Evolutionary conservation across 2,113 vertebrate genomes (phyloP).

Genomic region (Telmatochromis sp.): DNA sequence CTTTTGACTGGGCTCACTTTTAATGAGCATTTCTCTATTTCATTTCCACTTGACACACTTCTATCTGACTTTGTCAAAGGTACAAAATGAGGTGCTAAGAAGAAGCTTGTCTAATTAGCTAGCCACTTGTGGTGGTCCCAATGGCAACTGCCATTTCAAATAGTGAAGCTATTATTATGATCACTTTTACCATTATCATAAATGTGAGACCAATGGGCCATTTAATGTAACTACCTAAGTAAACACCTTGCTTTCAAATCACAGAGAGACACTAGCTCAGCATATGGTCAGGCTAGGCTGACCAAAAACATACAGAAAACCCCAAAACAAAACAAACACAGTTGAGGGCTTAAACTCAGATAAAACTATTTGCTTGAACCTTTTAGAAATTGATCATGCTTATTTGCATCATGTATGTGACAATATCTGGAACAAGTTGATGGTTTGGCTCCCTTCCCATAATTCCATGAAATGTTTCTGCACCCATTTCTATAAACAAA

Average conservation of each 20-base stretch:
- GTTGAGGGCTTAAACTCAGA: not conserved
- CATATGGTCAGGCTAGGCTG: not conserved
- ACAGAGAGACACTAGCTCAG: not conserved
- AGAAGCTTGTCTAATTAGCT: conserved; percentile 50
- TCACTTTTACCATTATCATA: conserved; percentile 15
- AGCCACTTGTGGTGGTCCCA: conserved; percentile 25
- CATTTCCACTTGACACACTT: conserved; percentile 41
- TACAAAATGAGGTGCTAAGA: conserved; percentile 36
- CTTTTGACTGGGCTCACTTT: conserved; percentile 37
- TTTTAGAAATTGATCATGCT: not conserved
- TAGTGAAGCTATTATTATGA: conserved; percentile 23
- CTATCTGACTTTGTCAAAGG: conserved; percentile 37
- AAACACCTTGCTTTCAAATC: conserved; percentile 10
- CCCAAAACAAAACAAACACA: not conserved
- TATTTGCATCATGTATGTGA: not conserved
- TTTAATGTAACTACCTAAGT: not conserved
- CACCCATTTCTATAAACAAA: not conserved
- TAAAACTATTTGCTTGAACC: not conserved
- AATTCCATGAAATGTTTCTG: not conserved
- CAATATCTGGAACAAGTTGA: not conserved
- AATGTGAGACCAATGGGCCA: not conserved
- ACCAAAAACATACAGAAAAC: not conserved
- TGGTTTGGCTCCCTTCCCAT: not conserved
- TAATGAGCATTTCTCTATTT: conserved; percentile 49
- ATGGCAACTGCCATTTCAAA: conserved; percentile 5